Percentiles rank a stretch among this genome's conserved stretches.
These are phyloP conservation scores for Takifugu rubripes DNA, from an alignment of 2,797 vertebrate genomes.

Conservation along the genomic window DNA sequence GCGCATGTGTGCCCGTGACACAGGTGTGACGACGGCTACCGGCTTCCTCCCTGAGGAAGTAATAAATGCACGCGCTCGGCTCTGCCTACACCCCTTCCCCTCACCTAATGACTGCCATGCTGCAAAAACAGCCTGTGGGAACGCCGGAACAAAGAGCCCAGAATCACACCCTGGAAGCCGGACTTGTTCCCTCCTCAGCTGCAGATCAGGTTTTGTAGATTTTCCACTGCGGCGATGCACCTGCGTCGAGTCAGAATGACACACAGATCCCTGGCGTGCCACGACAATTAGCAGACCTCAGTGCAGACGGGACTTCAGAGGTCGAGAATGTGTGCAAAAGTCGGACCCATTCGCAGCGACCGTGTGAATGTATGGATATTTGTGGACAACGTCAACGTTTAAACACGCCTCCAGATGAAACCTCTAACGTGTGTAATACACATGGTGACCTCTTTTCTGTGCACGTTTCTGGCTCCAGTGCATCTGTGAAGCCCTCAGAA, in stretches of 20 bases:
- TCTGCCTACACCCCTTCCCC: constrained; percentile 73
- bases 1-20: constrained; percentile 70
- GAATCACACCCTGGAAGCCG: constrained; percentile 1
- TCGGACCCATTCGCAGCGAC: not conserved
- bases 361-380: too few relatives aligned
- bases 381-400: too few relatives aligned
- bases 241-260: constrained; percentile 51
- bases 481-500: not conserved
- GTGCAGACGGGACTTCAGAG: constrained; percentile 9
- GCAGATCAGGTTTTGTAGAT: constrained; percentile 38
- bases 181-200: constrained; percentile 8
- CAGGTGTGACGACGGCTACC: constrained; percentile 80
- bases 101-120: constrained; percentile 80
- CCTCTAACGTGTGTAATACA: too few relatives aligned
- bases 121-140: constrained; percentile 58
- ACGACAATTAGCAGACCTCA: constrained; percentile 11
- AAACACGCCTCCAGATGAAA: too few relatives aligned
- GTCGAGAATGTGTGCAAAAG: constrained; percentile 12
- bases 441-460: too few relatives aligned
- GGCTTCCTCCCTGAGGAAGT: constrained; percentile 92
- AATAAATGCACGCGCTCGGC: constrained; percentile 82
- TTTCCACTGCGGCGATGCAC: constrained; percentile 62
- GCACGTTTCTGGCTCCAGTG: not conserved
- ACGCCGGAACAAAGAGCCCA: constrained; percentile 19
- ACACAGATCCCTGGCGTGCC: constrained; percentile 26